A percentile compares a stretch with the other conserved stretches of the same genome.
These are phyloP conservation scores for Byasa hedistus DNA, from an alignment of 2,888 invertebrate species.

Conservation along the genomic window DNA sequence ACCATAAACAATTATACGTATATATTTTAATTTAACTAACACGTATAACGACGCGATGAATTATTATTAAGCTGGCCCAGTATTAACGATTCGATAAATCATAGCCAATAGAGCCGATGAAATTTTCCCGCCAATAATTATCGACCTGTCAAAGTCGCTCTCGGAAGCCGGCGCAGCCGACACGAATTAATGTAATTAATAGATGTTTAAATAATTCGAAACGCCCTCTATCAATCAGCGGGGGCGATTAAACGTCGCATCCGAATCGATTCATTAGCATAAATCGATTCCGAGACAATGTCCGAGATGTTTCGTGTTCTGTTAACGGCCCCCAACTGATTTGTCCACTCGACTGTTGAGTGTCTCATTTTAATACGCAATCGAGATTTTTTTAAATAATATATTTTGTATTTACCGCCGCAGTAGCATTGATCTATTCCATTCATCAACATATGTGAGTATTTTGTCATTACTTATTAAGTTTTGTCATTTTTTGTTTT, in stretches of 20 bases:
- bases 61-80: too few relatives aligned
- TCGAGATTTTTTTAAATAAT: too few relatives aligned
- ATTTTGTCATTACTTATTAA: too few relatives aligned
- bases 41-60: too few relatives aligned
- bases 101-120: not conserved
- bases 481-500: too few relatives aligned
- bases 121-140: conserved; percentile 19
- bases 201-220: conserved; percentile 25
- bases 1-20: too few relatives aligned
- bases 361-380: too few relatives aligned
- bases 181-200: conserved; percentile 23
- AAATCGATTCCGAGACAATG: conserved; percentile 23
- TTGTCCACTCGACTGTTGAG: too few relatives aligned
- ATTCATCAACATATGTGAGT: too few relatives aligned
- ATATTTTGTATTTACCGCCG: too few relatives aligned
- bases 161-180: conserved; percentile 16
- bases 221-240: conserved; percentile 37
- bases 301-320: conserved; percentile 13
- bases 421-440: too few relatives aligned
- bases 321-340: conserved; percentile 13
- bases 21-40: too few relatives aligned
- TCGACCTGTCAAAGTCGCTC: conserved; percentile 16
- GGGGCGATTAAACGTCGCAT: conserved; percentile 38
- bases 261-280: conserved; percentile 41
- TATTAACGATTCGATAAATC: not conserved